These are phyloP conservation scores for Edolisoma coerulescens DNA, from an alignment of 2,113 vertebrate species.

Conservation along the genomic window DNA sequence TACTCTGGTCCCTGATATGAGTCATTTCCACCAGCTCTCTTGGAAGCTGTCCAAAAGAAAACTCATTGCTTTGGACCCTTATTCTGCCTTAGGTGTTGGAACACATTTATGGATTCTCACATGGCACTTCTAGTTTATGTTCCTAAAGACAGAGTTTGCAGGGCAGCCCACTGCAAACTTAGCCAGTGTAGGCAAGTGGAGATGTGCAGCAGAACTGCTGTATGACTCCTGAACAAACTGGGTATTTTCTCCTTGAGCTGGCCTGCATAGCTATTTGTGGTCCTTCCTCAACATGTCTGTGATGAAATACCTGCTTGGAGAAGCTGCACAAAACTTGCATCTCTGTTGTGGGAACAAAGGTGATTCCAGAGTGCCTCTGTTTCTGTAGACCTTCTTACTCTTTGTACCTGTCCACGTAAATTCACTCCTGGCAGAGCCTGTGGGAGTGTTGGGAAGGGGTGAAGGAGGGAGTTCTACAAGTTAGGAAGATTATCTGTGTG, in stretches of 20 bases:
- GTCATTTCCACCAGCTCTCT: background rate
- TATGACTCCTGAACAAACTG: background rate
- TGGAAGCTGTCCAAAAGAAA: background rate
- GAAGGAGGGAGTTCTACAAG: background rate
- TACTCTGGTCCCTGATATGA: background rate
- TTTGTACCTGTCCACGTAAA: background rate
- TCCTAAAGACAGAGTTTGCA: background rate
- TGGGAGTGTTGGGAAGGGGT: background rate
- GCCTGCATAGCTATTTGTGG: accelerated
- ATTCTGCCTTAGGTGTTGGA: background rate
- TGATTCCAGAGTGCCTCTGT: background rate
- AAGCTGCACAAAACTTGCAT: background rate
- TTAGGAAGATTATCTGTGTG: background rate
- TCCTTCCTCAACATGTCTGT: background rate
- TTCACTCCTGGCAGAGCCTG: background rate
- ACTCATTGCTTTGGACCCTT: background rate
- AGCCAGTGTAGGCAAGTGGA: background rate
- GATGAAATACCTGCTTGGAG: background rate
- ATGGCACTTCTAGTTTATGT: background rate
- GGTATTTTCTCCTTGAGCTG: background rate
- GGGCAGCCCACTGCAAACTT: background rate
- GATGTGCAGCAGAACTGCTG: background rate
- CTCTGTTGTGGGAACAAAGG: background rate
- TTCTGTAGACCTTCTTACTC: background rate
- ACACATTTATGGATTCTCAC: background rate